Evolutionary conservation across 1,140 invertebrate species (phyloP).

Genomic region (Pseudoatta argentina): DNA sequence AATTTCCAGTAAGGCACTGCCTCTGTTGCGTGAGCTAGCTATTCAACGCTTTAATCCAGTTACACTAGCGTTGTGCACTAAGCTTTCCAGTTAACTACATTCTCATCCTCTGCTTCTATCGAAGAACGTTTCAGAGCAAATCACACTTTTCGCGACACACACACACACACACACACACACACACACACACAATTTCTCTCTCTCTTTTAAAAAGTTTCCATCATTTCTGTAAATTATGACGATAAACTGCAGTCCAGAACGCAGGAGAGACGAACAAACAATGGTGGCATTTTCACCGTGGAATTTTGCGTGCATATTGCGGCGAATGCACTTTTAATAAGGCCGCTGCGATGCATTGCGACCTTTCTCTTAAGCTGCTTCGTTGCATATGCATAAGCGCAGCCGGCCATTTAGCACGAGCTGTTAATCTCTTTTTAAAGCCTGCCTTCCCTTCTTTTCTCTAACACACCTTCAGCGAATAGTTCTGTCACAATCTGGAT

Average conservation of each 20-base stretch:
- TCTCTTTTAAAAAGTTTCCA: neutral
- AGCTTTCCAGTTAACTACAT: constrained; percentile 67
- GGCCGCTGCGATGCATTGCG: neutral
- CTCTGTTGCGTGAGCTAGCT: constrained; percentile 33
- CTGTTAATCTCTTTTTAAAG: constrained; percentile 56
- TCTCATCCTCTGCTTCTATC: constrained; percentile 28
- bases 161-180: neutral
- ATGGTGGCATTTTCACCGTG: neutral
- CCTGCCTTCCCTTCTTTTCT: neutral
- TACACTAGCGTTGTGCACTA: constrained; percentile 42
- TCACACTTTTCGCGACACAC: neutral
- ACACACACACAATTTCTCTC: neutral
- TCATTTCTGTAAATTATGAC: neutral
- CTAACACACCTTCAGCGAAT: neutral
- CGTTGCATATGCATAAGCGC: constrained; percentile 42
- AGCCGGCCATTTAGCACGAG: constrained; percentile 24
- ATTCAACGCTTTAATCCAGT: constrained; percentile 70
- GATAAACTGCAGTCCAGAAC: neutral
- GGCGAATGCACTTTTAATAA: constrained; percentile 54
- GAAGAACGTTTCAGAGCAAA: neutral
- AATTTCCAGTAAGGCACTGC: constrained; percentile 38
- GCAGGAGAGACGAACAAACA: neutral
- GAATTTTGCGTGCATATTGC: constrained; percentile 23
- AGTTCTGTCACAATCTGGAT: neutral
- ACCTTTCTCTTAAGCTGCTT: constrained; percentile 18